Evolutionary conservation across 2,113 vertebrate genomes (phyloP).

Genomic region (Heloderma charlesbogerti): DNA sequence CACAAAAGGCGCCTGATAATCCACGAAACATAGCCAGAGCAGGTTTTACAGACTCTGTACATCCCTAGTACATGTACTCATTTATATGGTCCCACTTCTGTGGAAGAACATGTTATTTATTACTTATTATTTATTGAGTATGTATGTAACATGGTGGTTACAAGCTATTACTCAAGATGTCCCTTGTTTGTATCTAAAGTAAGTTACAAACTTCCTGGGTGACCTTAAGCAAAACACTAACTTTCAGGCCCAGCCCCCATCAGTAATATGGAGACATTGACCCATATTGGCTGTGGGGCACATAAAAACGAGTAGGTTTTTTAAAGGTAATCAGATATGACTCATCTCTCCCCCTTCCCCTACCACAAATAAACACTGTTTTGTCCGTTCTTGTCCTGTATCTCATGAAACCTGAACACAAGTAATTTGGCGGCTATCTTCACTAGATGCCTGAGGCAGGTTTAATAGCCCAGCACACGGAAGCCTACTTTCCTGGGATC

Average conservation of each 20-base stretch:
- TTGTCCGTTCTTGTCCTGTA: not conserved
- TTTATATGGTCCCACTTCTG: not conserved
- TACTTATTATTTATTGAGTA: not conserved
- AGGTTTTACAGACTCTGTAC: too few relatives aligned
- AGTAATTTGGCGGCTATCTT: not conserved
- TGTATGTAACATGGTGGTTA: not conserved
- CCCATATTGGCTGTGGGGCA: not conserved
- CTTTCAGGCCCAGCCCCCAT: not conserved
- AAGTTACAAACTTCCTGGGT: not conserved
- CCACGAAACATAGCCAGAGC: too few relatives aligned
- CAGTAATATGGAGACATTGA: too few relatives aligned
- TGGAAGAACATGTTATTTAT: not conserved
- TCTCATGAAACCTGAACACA: not conserved
- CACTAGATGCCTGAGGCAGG: not conserved
- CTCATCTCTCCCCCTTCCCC: not conserved
- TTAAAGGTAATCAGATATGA: not conserved
- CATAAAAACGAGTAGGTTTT: not conserved
- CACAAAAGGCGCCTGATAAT: too few relatives aligned
- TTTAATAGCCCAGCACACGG: not conserved
- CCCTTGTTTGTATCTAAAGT: not conserved
- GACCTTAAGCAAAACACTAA: not conserved
- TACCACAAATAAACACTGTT: not conserved
- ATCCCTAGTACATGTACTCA: not conserved
- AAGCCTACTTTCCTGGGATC: not conserved
- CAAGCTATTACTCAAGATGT: not conserved